These are phyloP conservation scores for Tyto alba DNA, from an alignment of 2,113 vertebrate species.

Conservation along the genomic window DNA sequence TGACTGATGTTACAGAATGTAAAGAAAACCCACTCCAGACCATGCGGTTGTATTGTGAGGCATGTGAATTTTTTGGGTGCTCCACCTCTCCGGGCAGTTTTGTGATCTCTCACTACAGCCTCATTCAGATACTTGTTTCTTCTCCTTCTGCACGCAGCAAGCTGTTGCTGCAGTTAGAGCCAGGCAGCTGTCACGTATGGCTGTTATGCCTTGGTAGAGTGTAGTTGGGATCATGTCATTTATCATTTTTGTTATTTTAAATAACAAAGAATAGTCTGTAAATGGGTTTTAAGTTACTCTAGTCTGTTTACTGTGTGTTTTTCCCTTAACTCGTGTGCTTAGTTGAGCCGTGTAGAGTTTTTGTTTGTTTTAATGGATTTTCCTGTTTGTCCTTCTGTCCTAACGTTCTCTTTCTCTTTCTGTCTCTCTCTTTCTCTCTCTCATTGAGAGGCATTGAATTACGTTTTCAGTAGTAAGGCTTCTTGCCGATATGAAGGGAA, in stretches of 20 bases:
- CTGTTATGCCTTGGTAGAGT: conserved; percentile 11
- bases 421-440: conserved; percentile 68
- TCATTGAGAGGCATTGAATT: conserved; percentile 77
- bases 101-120: conserved; percentile 40
- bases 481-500: conserved; percentile 84
- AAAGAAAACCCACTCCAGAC: conserved; percentile 66
- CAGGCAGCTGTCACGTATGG: neutral
- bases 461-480: conserved; percentile 84
- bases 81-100: conserved; percentile 7
- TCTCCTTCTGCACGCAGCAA: conserved; percentile 29
- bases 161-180: conserved; percentile 42
- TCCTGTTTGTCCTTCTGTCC: conserved; percentile 45
- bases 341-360: conserved; percentile 62
- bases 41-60: conserved; percentile 51
- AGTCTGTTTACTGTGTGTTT: conserved; percentile 44
- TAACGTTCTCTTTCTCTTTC: conserved; percentile 35
- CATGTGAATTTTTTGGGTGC: conserved; percentile 55
- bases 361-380: conserved; percentile 57
- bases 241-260: conserved; percentile 56
- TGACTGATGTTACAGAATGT: conserved; percentile 36
- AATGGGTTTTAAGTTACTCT: conserved; percentile 45
- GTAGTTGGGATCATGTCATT: conserved; percentile 39
- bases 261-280: conserved; percentile 62
- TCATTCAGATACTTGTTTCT: neutral
- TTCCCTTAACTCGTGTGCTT: conserved; percentile 18